Evolutionary conservation across 1,140 invertebrate genomes (phyloP), one percentile per base, ranked within the genome.

Genomic region (Drosophila repletoides): DNA sequence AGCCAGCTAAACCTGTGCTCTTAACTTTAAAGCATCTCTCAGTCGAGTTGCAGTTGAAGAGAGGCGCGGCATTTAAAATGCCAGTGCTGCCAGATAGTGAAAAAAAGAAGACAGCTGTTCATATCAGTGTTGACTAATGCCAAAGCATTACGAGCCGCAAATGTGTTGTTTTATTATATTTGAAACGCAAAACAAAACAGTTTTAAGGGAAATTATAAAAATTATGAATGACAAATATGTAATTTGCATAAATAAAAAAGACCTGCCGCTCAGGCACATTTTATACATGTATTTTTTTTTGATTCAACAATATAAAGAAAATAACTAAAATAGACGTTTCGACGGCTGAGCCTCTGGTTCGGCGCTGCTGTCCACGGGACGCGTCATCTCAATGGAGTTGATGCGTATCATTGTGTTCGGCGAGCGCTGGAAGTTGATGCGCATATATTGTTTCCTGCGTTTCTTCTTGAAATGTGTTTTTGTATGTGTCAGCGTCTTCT

Each of bases 401-500:
- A 96, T 96, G 72, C 95, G 92, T 34, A 96, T 72, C 91, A 94
- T 94, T 7, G 95, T 96, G 61, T 94, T 92, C 40, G 93, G 93
- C n/a, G 91, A 91, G 83, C 94, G 92, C 68, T 92, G 91, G 90
- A 96, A 96, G 73, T 95, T 94, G 40, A 95, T 94, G 83, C 94
- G 93, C 88, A 93, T 93, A 76, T 92, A 96, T 66, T 96, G 95
- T 91, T 96, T 95, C 89, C 95, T 94, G 70, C 92, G 92, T 73
- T 92, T 94, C 87, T 95, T 94, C 14, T 92, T 92, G 84, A 96
- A 97, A 76, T 94, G 92, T 43, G 94, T 94, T 88, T 95, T 95
- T 0, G 95, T 96, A 72, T 97, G 94, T 0, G 96, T 96, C 1
- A 98, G 91, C 0, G 95, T 96, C 90, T 98, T 98, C 68, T 97